These are phyloP conservation scores for Neosalanx taihuensis DNA, from an alignment of 2,797 vertebrate genomes.

Conservation along the genomic window DNA sequence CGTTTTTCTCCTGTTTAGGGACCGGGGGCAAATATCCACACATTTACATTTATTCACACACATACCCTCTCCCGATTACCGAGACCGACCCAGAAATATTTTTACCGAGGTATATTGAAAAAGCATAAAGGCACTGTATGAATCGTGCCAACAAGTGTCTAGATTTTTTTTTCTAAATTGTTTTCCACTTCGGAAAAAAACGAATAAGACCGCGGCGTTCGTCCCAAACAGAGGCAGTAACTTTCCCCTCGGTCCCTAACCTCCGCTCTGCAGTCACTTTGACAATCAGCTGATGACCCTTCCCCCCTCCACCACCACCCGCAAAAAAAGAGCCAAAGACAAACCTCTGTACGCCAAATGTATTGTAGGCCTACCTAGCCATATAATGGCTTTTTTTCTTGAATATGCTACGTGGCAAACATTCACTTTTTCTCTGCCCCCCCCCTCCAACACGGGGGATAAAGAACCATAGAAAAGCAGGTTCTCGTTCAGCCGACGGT, in stretches of 20 bases:
- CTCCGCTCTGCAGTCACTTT: constrained; percentile 63
- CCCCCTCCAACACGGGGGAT: neutral
- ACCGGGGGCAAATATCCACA: constrained; percentile 26
- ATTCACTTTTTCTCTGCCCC: neutral
- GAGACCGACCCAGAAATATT: neutral
- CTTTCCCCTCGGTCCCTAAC: constrained; percentile 59
- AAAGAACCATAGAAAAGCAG: neutral
- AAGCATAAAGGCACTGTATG: neutral
- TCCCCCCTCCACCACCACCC: no score
- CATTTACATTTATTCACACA: no score
- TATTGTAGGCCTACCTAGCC: constrained; percentile 14
- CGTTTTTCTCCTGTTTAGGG: constrained; percentile 36
- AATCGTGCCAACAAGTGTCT: neutral
- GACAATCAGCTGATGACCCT: constrained; percentile 75
- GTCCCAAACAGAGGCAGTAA: neutral
- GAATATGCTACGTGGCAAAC: neutral
- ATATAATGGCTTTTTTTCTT: constrained; percentile 5
- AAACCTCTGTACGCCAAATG: constrained; percentile 12
- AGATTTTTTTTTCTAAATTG: no score
- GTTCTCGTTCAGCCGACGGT: constrained; percentile 26
- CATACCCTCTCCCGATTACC: neutral
- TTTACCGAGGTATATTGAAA: neutral
- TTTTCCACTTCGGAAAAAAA: neutral
- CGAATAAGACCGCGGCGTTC: constrained; percentile 6
- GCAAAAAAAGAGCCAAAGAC: constrained; percentile 15